Base-by-base conservation (phyloP, 2,888 invertebrate genomes). In the Oegoconia quadripuncta region DNA sequence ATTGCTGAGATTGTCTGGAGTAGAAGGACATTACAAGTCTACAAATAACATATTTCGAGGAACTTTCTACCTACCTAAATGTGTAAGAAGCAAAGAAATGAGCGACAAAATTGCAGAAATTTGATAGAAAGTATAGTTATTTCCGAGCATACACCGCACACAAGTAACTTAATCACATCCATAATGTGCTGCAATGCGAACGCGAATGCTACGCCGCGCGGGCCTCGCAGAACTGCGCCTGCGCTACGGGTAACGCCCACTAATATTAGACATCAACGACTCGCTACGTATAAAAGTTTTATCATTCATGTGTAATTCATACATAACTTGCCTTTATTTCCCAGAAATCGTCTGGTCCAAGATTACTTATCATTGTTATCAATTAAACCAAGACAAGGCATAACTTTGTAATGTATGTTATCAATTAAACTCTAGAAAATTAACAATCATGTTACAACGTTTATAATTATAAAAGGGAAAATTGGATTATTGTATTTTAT, bases 241-340 rank as follows among this genome's bases (percentile, higher is more conserved):
- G n/a, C 57, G 58, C 49, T 37, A 36, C 31, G 26, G 28, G 28
- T 35, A 14, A 11, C 37, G 14, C 31, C 13, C 5, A n/a, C n/a
- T 11, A 37, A 53, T 46, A 65, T 67, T 68, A 78, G 81, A 82
- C 71, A 70, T 81, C 75, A 79, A 82, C 81, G 82, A 64, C 65
- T 29, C 35, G 29, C 48, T 38, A 22, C 20, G 38, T 44, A 49
- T 42, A 33, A 11, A 28, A 14, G 7, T 3, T 3, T 25, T 25
- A 5, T 5, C 5, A 22, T 11, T 25, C 12, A n/a, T n/a, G n/a
- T n/a, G n/a, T n/a, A n/a, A n/a, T n/a, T n/a, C n/a, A n/a, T n/a
- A n/a, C n/a, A n/a, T n/a, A n/a, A n/a, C n/a, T n/a, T n/a, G n/a
- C n/a, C n/a, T n/a, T n/a, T n/a, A n/a, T n/a, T n/a, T n/a, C n/a